Evolutionary conservation across 2,113 vertebrate species (phyloP), one percentile per base, ranked within the genome.

Genomic region (Gorilla gorilla): DNA sequence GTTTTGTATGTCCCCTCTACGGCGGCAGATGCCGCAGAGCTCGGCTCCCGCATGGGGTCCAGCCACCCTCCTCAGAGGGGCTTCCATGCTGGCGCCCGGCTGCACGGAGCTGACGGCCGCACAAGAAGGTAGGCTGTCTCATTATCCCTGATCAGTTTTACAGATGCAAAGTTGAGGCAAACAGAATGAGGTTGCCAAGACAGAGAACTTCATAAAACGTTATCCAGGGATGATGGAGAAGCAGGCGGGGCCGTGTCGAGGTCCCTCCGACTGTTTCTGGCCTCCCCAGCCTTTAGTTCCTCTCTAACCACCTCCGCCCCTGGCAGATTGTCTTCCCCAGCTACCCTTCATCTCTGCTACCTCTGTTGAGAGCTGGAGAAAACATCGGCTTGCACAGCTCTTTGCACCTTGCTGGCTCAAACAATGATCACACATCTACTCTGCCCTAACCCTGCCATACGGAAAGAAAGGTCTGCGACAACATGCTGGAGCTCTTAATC

Each of bases 1-100:
- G 89, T 38, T 64, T 23, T 7, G 1, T 1, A 6, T 18, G 32
- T 40, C 45, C 55, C 59, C 27, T 20, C 4, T 35, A 20, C 3
- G 8, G 10, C 45, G 14, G 38, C 20, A 27, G 35, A 50, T 0
- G 20, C 1, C 1, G 7, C 17, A 1, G 8, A 1, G 40, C 55
- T 23, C 0, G 13, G 32, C 2, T 11, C 12, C 43, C 32, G 30
- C 14, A 38, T 2, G 52, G 66, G 11, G 55, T 32, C 16, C 55
- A 13, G 55, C 45, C 23, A 0, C 4, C 20, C 27, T 38, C 38
- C 13, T 38, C 43, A 35, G 32, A 48, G 22, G 13, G 70, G 61
- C n/a, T 68, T 90, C 23, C 43, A 30, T 48, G 9, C 64, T 10
- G 1, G 13, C 2, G 5, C 13, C 43, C 61, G 27, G 3, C n/a